A percentile compares a stretch with the other conserved stretches of the same genome.
These are phyloP conservation scores for Heliconius erato DNA, from an alignment of 2,888 invertebrate species.

Conservation along the genomic window DNA sequence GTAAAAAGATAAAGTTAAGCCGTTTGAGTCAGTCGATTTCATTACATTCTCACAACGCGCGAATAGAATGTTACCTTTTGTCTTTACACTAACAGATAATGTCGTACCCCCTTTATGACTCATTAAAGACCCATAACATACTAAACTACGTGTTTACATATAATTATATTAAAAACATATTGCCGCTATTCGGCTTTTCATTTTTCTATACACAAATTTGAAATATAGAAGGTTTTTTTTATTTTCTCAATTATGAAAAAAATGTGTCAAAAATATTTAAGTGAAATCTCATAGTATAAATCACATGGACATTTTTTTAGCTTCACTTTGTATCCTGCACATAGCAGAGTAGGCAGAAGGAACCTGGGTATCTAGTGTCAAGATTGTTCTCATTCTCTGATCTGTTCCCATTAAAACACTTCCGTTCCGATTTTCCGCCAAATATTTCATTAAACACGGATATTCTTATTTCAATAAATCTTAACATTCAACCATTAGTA, in stretches of 20 bases:
- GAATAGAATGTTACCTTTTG: conserved; percentile 7
- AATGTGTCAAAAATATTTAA: too few species aligned
- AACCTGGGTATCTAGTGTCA: background rate
- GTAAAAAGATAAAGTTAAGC: conserved; percentile 15
- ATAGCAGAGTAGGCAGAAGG: background rate
- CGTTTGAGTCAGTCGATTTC: conserved; percentile 5
- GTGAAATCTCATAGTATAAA: too few species aligned
- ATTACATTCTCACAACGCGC: conserved; percentile 22
- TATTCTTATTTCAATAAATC: too few species aligned
- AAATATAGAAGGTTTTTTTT: background rate
- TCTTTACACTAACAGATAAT: conserved; percentile 8
- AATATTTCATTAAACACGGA: too few species aligned
- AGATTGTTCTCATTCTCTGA: too few species aligned
- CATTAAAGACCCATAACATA: conserved; percentile 4
- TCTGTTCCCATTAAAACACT: too few species aligned
- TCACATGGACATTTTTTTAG: background rate
- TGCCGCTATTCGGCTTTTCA: background rate
- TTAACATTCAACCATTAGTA: too few species aligned
- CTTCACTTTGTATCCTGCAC: background rate
- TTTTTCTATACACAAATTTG: too few species aligned
- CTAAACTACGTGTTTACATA: background rate
- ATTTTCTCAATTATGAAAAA: too few species aligned
- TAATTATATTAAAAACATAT: background rate
- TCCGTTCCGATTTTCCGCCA: too few species aligned
- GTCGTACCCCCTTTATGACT: conserved; percentile 16